These are phyloP conservation scores for Syngnathus floridae DNA, from an alignment of 2,113 vertebrate species.

Conservation along the genomic window DNA sequence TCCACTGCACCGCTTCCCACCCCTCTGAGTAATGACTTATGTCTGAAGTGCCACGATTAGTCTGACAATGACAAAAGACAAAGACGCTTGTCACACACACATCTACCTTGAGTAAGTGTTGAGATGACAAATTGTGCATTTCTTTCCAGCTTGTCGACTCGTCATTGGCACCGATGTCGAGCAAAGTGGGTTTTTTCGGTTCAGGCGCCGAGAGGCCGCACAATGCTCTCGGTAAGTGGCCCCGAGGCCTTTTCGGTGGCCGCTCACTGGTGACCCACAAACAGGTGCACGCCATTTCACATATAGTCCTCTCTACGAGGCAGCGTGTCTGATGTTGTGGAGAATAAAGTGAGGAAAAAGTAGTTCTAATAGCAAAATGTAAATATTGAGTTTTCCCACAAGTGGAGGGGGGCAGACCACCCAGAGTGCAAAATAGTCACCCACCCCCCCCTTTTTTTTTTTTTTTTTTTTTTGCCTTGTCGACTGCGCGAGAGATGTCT, in stretches of 20 bases:
- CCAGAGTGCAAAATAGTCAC: constrained; percentile 78
- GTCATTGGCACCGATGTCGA: constrained; percentile 27
- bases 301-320: constrained; percentile 40
- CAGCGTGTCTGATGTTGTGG: constrained; percentile 68
- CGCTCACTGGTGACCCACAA: constrained; percentile 42
- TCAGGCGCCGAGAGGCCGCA: constrained; percentile 17
- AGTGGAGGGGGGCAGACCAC: constrained; percentile 77
- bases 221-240: constrained; percentile 33
- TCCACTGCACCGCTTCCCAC: constrained; percentile 22
- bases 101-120: constrained; percentile 60
- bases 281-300: constrained; percentile 66
- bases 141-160: constrained; percentile 20
- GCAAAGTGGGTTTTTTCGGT: constrained; percentile 31
- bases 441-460: constrained; percentile 22
- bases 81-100: constrained; percentile 38
- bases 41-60: constrained; percentile 50
- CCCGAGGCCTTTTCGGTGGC: constrained; percentile 26
- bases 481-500: constrained; percentile 62
- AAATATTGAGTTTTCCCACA: constrained; percentile 85
- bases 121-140: constrained; percentile 45
- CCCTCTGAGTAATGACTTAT: constrained; percentile 37
- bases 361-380: constrained; percentile 80
- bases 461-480: constrained; percentile 62
- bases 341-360: constrained; percentile 75
- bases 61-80: constrained; percentile 51